Conservation (phyloP, 2,888 invertebrate species). For the Athetis lepigone region DNA sequence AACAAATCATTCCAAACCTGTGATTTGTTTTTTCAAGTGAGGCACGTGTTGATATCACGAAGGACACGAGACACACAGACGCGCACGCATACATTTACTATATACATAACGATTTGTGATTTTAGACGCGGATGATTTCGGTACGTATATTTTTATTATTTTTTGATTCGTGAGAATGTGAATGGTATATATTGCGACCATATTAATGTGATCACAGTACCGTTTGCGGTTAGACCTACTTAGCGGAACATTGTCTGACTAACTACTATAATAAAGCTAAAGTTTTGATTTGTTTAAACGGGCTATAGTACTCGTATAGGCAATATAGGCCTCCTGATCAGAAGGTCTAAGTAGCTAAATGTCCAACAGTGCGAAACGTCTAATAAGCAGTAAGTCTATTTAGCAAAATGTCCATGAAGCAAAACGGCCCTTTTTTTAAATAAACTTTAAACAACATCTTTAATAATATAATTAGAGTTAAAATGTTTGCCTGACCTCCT, state of each 20-base stretch:
- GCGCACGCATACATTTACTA: not conserved
- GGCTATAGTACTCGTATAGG: no score
- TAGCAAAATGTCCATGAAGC: no score
- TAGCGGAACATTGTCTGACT: no score
- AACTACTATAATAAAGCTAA: no score
- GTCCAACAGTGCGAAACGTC: no score
- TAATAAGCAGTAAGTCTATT: no score
- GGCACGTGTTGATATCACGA: not conserved
- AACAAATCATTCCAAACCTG: not conserved
- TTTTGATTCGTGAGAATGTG: not conserved
- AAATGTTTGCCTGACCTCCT: conserved; percentile 15
- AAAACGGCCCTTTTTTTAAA: not conserved
- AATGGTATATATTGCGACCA: not conserved
- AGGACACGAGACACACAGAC: not conserved
- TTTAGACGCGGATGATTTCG: no score
- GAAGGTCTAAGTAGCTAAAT: no score
- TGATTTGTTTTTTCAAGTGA: not conserved
- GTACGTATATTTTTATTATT: not conserved
- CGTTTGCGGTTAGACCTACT: no score
- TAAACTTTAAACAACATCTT: not conserved
- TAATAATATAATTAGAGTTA: conserved; percentile 23
- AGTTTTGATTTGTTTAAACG: no score
- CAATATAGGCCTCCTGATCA: no score
- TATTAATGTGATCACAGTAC: no score
- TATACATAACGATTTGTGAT: not conserved